Percentiles rank a stretch among this genome's conserved stretches.
These are phyloP conservation scores for Drosophila albomicans DNA, from an alignment of 1,140 invertebrate species.

Conservation along the genomic window DNA sequence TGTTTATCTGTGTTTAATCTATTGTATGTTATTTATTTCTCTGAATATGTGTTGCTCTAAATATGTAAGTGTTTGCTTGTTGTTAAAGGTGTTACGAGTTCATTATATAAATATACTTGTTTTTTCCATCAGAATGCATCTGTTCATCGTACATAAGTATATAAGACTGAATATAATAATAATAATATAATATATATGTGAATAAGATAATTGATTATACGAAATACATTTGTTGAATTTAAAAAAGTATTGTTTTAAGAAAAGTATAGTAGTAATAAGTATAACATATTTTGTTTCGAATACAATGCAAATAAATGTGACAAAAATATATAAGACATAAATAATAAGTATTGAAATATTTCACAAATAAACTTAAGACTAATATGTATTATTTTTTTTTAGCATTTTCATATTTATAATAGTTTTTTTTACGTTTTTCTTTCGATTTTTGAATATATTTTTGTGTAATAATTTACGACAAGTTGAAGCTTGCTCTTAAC, in stretches of 20 bases:
- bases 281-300: slow-evolving; percentile 29
- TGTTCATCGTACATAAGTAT: slow-evolving; percentile 35
- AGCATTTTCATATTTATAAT: slow-evolving; percentile 46
- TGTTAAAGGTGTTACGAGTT: slow-evolving; percentile 45
- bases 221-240: slow-evolving; percentile 50
- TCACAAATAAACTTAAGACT: slow-evolving; percentile 68
- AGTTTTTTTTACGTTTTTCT: slow-evolving; percentile 54
- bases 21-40: slow-evolving; percentile 63
- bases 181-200: slow-evolving; percentile 38
- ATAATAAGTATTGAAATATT: slow-evolving; percentile 58
- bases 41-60: slow-evolving; percentile 50
- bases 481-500: slow-evolving; percentile 75
- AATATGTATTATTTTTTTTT: slow-evolving; percentile 47
- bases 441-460: slow-evolving; percentile 54
- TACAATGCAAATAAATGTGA: slow-evolving; percentile 28
- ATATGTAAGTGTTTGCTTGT: slow-evolving; percentile 45
- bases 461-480: slow-evolving; percentile 70
- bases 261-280: slow-evolving; percentile 27
- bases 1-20: slow-evolving; percentile 52
- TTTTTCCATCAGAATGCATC: slow-evolving; percentile 49
- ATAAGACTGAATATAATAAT: slow-evolving; percentile 61
- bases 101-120: slow-evolving; percentile 65
- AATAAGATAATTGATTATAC: slow-evolving; percentile 49
- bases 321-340: slow-evolving; percentile 57
- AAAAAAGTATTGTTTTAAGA: slow-evolving; percentile 25